Conservation (phyloP, 1,140 invertebrate species). For the Cotesia vestalis region DNA sequence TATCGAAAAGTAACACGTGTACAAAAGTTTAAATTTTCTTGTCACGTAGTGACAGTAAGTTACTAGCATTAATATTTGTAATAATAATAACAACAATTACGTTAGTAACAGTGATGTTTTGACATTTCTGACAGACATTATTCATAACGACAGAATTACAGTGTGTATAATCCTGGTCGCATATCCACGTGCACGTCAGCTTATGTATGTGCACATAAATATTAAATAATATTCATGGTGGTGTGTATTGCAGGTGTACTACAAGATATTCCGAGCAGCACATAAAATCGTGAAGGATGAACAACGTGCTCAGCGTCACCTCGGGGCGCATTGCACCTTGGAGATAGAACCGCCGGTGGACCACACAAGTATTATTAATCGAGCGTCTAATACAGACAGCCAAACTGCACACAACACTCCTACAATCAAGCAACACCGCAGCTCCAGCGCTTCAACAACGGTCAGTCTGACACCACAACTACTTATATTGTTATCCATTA, state of each 20-base stretch:
- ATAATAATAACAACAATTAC: no score
- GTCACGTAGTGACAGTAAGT: not conserved
- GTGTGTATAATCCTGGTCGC: no score
- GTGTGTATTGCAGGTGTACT: slow-evolving; percentile 71
- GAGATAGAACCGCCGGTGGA: slow-evolving; percentile 65
- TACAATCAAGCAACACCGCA: slow-evolving; percentile 58
- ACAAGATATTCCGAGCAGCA: slow-evolving; percentile 88
- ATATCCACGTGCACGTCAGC: no score
- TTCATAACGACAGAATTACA: not conserved
- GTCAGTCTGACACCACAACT: slow-evolving; percentile 45
- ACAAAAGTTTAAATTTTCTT: not conserved
- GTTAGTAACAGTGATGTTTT: no score
- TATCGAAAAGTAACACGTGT: no score
- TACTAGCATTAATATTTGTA: no score
- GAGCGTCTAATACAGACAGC: slow-evolving; percentile 55
- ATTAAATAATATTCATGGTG: slow-evolving; percentile 28
- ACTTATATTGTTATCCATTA: no score
- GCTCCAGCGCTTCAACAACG: slow-evolving; percentile 64
- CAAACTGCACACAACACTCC: slow-evolving; percentile 54
- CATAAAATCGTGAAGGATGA: slow-evolving; percentile 86
- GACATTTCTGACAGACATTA: not conserved
- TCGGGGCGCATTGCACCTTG: slow-evolving; percentile 79
- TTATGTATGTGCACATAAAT: no score
- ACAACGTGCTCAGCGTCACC: slow-evolving; percentile 82
- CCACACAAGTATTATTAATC: slow-evolving; percentile 51